A percentile compares a stretch with the other conserved stretches of the same genome.
Conservation (phyloP, 2,113 vertebrate genomes). For the Corynorhinus townsendii region DNA sequence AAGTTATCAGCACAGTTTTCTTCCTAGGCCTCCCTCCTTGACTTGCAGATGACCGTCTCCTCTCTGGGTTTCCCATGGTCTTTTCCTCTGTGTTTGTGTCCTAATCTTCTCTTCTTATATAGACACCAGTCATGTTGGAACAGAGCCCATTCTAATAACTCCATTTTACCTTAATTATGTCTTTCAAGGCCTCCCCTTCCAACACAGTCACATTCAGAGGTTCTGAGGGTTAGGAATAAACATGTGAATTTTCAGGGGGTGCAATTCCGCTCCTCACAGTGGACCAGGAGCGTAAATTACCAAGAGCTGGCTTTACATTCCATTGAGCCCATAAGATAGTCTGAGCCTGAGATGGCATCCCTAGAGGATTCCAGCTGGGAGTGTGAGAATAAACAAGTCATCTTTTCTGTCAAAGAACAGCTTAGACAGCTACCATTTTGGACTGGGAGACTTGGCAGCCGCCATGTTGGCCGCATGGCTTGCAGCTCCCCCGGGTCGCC, state of each 20-base stretch:
- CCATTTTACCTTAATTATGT: neutral
- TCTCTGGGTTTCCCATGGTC: neutral
- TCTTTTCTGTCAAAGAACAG: too few relatives aligned
- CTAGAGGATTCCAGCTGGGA: neutral
- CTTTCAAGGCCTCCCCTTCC: neutral
- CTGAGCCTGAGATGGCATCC: neutral
- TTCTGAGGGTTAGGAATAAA: neutral
- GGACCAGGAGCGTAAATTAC: neutral
- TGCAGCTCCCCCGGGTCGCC: too few relatives aligned
- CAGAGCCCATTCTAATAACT: neutral
- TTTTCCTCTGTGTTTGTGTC: neutral
- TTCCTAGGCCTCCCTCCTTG: neutral
- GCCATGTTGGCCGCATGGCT: too few relatives aligned
- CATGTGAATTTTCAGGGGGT: neutral
- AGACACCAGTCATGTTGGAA: neutral
- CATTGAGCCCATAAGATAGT: neutral
- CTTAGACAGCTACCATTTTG: too few relatives aligned
- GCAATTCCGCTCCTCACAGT: neutral
- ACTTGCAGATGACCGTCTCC: neutral
- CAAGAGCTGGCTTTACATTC: neutral
- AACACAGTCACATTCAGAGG: neutral
- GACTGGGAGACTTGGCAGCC: too few relatives aligned
- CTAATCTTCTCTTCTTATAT: neutral
- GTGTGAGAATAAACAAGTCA: too few relatives aligned
- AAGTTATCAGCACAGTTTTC: neutral